These are phyloP conservation scores for Ophion obscuratus DNA, from an alignment of 2,888 invertebrate genomes.

Conservation along the genomic window DNA sequence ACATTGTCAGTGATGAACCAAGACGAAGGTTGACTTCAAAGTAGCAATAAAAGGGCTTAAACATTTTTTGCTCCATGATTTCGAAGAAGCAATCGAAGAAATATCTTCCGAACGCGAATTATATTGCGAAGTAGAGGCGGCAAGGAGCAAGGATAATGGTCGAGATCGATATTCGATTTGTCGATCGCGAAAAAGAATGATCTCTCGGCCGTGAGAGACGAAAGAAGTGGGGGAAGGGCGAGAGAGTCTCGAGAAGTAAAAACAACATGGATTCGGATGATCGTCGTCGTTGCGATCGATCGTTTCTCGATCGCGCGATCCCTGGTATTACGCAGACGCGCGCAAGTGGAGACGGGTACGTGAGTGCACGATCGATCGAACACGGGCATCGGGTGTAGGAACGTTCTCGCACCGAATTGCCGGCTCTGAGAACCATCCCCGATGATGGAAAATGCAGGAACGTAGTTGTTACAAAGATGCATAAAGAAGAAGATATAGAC, in stretches of 20 bases:
- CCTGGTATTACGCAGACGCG: slow-evolving; percentile 83
- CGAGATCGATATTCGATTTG: slow-evolving; percentile 63
- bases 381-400: slow-evolving; percentile 25
- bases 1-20: background rate
- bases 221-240: slow-evolving; percentile 56
- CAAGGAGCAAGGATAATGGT: slow-evolving; percentile 59
- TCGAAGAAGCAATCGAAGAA: slow-evolving; percentile 54
- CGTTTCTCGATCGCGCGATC: slow-evolving; percentile 77
- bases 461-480: slow-evolving; percentile 53
- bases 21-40: background rate
- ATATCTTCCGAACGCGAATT: slow-evolving; percentile 72
- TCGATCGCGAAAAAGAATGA: slow-evolving; percentile 58
- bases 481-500: slow-evolving; percentile 50
- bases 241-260: slow-evolving; percentile 70
- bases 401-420: slow-evolving; percentile 63
- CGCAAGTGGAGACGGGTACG: slow-evolving; percentile 76
- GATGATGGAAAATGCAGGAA: slow-evolving; percentile 56
- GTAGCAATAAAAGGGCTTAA: slow-evolving; percentile 35
- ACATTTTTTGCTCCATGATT: slow-evolving; percentile 41
- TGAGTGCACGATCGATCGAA: slow-evolving; percentile 72
- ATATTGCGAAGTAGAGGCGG: slow-evolving; percentile 58
- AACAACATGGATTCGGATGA: slow-evolving; percentile 77
- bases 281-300: slow-evolving; percentile 72
- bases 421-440: slow-evolving; percentile 52
- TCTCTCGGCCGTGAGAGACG: slow-evolving; percentile 42